phyloP scores from a whole-genome alignment of 1,140 invertebrate genomes.

The Heliconius nattereri region DNA sequence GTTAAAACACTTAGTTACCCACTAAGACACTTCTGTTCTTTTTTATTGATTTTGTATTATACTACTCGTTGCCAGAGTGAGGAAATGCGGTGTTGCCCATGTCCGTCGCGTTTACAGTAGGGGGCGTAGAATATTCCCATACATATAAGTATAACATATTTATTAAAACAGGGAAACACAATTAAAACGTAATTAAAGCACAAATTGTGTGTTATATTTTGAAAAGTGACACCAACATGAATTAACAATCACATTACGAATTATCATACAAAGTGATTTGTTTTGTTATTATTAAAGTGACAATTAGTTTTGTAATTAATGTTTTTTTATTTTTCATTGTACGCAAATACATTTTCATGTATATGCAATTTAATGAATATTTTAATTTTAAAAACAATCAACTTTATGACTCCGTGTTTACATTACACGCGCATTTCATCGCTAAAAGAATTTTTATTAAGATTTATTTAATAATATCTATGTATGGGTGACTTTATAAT shows the following conservation, averaged over 20 bases:
- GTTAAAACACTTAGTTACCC: too few relatives aligned
- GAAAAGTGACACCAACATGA: background rate
- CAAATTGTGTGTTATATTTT: background rate
- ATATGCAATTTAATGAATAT: constrained; percentile 8
- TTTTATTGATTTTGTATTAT: too few relatives aligned
- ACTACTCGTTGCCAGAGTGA: too few relatives aligned
- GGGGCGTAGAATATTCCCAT: background rate
- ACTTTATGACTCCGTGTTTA: background rate
- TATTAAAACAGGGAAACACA: background rate
- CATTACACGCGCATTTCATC: background rate
- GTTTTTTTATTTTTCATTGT: constrained; percentile 1
- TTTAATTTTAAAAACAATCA: background rate
- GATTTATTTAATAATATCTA: background rate
- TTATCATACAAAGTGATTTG: constrained; percentile 10
- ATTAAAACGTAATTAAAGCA: background rate
- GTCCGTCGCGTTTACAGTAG: too few relatives aligned
- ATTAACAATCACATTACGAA: background rate
- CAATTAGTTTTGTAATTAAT: constrained; percentile 4
- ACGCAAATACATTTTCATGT: constrained; percentile 1
- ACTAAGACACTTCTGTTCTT: too few relatives aligned
- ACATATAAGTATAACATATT: background rate
- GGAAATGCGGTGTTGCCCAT: too few relatives aligned
- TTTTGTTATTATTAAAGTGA: background rate
- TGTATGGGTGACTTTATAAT: too few relatives aligned
- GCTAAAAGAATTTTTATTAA: background rate